These are phyloP conservation scores for Galeopsomyia nigrocyanea DNA, from an alignment of 2,888 invertebrate genomes.

Conservation along the genomic window DNA sequence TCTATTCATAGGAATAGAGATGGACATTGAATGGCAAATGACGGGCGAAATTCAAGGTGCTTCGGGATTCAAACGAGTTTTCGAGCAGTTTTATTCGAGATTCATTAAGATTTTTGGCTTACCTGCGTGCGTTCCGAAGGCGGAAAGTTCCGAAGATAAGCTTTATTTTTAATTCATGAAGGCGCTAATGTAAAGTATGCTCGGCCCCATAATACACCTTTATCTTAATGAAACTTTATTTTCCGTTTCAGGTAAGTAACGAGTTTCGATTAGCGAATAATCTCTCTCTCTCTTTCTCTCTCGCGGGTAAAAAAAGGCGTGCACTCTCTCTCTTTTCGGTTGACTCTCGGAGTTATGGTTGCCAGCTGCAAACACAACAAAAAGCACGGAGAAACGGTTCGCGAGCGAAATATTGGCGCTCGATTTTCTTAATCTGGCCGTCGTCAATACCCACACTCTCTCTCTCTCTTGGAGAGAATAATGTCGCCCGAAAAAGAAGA, in stretches of 20 bases:
- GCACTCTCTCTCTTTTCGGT: conserved; percentile 24
- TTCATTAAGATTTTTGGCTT: too few relatives aligned
- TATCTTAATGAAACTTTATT: conserved; percentile 49
- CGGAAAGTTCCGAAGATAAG: neutral
- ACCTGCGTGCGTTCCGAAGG: too few relatives aligned
- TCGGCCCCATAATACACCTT: conserved; percentile 25
- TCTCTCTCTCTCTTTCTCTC: conserved; percentile 23
- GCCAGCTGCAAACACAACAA: conserved; percentile 20
- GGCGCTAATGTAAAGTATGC: conserved; percentile 19
- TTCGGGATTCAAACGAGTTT: too few relatives aligned
- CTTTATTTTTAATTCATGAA: conserved; percentile 42
- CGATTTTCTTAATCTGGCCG: conserved; percentile 45
- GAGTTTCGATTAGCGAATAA: conserved; percentile 36
- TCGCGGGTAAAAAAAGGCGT: neutral
- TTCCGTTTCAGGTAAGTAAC: conserved; percentile 55
- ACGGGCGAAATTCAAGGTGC: too few relatives aligned
- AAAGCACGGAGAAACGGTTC: conserved; percentile 23
- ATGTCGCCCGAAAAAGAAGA: conserved; percentile 16
- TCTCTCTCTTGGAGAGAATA: conserved; percentile 6
- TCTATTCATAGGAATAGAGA: too few relatives aligned
- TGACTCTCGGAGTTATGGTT: conserved; percentile 12
- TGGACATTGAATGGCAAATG: too few relatives aligned
- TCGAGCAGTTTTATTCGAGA: too few relatives aligned
- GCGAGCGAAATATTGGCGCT: conserved; percentile 32
- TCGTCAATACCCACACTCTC: conserved; percentile 14